phyloP scores from a whole-genome alignment of 2,113 vertebrate species.

The Sorex araneus region DNA sequence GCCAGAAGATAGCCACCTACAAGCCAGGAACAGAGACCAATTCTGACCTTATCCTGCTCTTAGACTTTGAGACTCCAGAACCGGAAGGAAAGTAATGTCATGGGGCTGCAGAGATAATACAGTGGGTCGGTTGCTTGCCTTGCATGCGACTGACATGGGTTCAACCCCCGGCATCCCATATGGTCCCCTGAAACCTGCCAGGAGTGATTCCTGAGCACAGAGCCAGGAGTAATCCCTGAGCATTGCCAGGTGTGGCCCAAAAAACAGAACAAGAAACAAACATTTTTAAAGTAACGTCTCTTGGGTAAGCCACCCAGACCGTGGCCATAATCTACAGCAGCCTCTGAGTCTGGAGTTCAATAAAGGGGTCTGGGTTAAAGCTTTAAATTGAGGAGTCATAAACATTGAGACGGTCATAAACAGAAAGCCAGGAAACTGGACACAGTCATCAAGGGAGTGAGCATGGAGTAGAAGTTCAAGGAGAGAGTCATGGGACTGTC shows the following conservation, averaged over 20 bases:
- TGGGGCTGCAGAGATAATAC: too few species aligned
- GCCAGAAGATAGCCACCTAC: not conserved
- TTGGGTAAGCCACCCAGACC: not conserved
- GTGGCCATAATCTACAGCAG: not conserved
- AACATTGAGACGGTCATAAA: not conserved
- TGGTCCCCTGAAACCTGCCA: too few species aligned
- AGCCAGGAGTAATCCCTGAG: too few species aligned
- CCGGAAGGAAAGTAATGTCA: conserved; percentile 18
- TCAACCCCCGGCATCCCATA: too few species aligned
- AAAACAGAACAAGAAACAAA: too few species aligned
- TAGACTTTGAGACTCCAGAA: not conserved
- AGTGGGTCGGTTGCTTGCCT: too few species aligned
- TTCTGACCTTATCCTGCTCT: not conserved
- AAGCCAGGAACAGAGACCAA: not conserved
- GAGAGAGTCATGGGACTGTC: not conserved
- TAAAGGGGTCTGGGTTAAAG: conserved; percentile 42
- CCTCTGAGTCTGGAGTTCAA: not conserved
- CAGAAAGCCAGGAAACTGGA: conserved; percentile 22
- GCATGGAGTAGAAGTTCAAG: not conserved
- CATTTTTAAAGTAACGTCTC: not conserved
- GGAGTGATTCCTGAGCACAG: too few species aligned
- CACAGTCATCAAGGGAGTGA: not conserved
- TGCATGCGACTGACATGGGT: too few species aligned
- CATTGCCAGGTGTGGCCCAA: too few species aligned
- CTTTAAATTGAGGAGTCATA: not conserved